Evolutionary conservation across 2,888 invertebrate genomes (phyloP), one percentile per base, ranked within the genome.

Genomic region (Drosophila engyochracea): DNA sequence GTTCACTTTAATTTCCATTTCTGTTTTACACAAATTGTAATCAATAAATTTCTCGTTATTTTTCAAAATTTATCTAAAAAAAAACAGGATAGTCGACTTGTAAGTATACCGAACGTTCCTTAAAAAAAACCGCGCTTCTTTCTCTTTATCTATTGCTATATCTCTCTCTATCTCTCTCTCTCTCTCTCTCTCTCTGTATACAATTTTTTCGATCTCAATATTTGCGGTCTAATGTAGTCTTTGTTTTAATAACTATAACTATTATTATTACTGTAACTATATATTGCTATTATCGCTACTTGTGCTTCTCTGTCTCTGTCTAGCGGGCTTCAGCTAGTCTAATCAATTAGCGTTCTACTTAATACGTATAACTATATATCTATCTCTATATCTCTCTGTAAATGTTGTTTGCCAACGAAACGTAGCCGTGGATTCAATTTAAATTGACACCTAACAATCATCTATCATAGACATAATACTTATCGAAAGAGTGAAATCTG

Each of bases 31-130:
- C 85, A 79, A 81, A 76, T 85, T 88, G 74, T 88, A 89, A 90
- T 74, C 82, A 74, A 76, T 84, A 66, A 88, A 78, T 81, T 87
- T 87, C 72, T 90, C 80, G 79, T 79, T 87, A 67, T 90, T 74
- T 85, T 85, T 73, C 76, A 83, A 89, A 86, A 81, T 83, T 83
- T 72, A 67, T 69, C 68, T 77, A 72, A 70, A 79, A 81, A 79
- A 80, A 74, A 75, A 81, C 89, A 92, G 91, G 91, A 91, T 79
- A 88, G 90, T 77, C 83, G 87, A 86, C 85, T 91, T 89, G 91
- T 92, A 91, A 91, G 91, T 92, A 91, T 91, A 85, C 76, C 77
- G 88, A 88, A 86, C 70, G 76, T 79, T 74, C 65, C 67, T 60
- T 53, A 79, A 53, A 65, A 75, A 77, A 76, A 78, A 71, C 73